phyloP scores from a whole-genome alignment of 2,888 invertebrate genomes.

The Sinelater perroti region DNA sequence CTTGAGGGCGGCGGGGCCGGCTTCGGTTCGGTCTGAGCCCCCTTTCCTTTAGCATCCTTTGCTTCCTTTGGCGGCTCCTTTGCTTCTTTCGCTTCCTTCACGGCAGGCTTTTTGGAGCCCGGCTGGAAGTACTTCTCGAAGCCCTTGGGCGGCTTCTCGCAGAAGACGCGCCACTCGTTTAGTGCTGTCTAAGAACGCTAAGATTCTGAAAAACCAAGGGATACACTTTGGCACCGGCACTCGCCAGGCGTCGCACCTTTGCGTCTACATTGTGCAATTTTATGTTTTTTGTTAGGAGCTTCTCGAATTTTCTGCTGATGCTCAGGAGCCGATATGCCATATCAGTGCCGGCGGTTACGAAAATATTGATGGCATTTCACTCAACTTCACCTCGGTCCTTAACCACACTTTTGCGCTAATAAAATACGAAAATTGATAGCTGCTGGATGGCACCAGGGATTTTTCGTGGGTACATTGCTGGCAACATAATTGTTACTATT shows the following conservation, averaged over 20 bases:
- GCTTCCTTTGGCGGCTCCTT: constrained; percentile 50
- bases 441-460: neutral
- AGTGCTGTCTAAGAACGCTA: constrained; percentile 67
- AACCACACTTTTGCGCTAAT: constrained; percentile 36
- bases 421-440: neutral
- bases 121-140: constrained; percentile 92
- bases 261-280: constrained; percentile 52
- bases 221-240: neutral
- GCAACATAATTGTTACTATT: neutral
- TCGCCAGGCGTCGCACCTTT: constrained; percentile 48
- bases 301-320: constrained; percentile 67
- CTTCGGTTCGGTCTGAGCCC: constrained; percentile 57
- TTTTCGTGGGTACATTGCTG: neutral
- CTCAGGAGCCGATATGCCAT: constrained; percentile 73
- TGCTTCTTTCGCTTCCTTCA: constrained; percentile 61
- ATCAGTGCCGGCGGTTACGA: constrained; percentile 34
- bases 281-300: constrained; percentile 56
- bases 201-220: constrained; percentile 58
- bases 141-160: constrained; percentile 88
- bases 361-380: constrained; percentile 27
- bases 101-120: constrained; percentile 50
- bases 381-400: constrained; percentile 16
- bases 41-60: constrained; percentile 52
- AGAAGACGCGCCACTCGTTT: constrained; percentile 71
- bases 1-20: constrained; percentile 55